Conservation (phyloP, 2,888 invertebrate genomes). For the Argyra leucocephala region DNA sequence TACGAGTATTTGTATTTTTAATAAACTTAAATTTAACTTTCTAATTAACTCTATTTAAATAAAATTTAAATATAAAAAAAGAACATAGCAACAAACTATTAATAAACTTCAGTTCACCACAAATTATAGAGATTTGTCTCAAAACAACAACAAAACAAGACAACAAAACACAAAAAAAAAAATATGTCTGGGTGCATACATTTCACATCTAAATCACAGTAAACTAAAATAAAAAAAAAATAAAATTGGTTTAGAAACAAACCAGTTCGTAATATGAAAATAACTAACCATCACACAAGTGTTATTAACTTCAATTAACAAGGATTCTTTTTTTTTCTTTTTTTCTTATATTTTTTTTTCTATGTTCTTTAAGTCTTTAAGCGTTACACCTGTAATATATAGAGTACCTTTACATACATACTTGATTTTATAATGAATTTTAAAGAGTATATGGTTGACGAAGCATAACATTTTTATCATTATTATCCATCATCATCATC, state of each 20-base stretch:
- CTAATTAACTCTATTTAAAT: no score
- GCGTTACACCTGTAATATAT: background rate
- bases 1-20: no score
- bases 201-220: background rate
- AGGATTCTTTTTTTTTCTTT: background rate
- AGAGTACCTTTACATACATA: background rate
- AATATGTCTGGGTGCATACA: background rate
- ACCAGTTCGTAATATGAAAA: background rate
- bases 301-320: conserved; percentile 1
- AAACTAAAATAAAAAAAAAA: background rate
- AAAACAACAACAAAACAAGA: no score
- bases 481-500: no score
- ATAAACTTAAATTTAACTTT: no score
- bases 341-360: no score
- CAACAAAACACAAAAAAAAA: no score
- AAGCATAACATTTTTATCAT: background rate
- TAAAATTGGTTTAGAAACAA: background rate
- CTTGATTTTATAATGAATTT: background rate
- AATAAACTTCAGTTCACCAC: background rate
- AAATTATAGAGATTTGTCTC: no score
- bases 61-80: no score
- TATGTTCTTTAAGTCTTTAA: no score
- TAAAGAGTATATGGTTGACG: background rate
- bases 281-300: background rate
- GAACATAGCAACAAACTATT: no score